Base-by-base conservation (phyloP, 1,140 invertebrate species). In the Drosophila orosa region DNA sequence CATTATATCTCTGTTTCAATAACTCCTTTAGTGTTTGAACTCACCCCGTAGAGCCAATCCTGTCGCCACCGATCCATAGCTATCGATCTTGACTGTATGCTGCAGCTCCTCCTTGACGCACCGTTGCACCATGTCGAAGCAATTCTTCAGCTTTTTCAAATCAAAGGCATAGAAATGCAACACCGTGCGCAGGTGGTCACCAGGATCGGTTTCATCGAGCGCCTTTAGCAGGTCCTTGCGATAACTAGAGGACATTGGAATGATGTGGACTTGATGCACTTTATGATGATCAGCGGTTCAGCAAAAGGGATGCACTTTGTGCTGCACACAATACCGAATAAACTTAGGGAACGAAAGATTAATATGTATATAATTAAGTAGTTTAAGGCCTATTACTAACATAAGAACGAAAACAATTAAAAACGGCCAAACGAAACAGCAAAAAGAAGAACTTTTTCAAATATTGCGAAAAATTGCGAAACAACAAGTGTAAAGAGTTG, bases 31-130 rank as follows among this genome's bases (percentile, higher is more conserved):
- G 8, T 40, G 0, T 9, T 5, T 5, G n/a, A 17, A 40, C 65
- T 48, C 45, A 91, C 90, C 74, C 59, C 77, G 77, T 5, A 91
- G 56, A 3, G 79, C 74, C 57, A 91, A 59, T 3, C 84, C 87
- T 0, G 79, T 90, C 8, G 71, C 75, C n/a, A 87, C 50, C 1
- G 90, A 91, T 7, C 90, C 90, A 35, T 86, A 91, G 19, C 76
- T 56, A 69, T 68, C 52, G 3, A 90, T 71, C 19, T 60, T 57
- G 0, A 81, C 44, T 15, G 10, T 17, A 6, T 50, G 57, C 12
- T 52, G 33, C 17, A 84, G n/a, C 31, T 74, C 67, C n/a, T 56
- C 66, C 8, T 76, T 44, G 22, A 90, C 45, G 35, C 48, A 66
- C 4, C 54, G 50, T 3, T 69, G 33, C 17, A 90, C 72, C 2